Evolutionary conservation across 2,113 vertebrate species (phyloP).

Genomic region (Corythornis madagascariensis): DNA sequence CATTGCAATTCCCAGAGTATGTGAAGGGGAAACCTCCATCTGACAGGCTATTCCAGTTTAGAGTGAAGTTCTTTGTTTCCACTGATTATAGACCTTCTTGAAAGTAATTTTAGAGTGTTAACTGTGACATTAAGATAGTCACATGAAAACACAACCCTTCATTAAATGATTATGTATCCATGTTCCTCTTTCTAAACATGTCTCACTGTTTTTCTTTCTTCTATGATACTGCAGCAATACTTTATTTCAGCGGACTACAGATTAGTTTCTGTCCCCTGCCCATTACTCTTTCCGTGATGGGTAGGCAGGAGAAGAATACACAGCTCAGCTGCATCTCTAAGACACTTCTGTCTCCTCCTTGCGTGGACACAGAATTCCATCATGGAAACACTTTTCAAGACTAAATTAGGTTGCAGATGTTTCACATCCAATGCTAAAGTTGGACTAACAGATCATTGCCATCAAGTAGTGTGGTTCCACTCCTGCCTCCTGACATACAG

Average conservation of each 20-base stretch:
- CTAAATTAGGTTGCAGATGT: neutral
- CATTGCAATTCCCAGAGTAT: neutral
- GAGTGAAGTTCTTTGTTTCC: neutral
- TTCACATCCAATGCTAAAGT: neutral
- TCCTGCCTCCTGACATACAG: neutral
- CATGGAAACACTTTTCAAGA: neutral
- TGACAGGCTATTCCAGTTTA: neutral
- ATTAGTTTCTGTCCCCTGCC: neutral
- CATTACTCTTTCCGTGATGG: neutral
- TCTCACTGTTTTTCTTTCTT: neutral
- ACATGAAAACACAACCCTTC: constrained; percentile 43
- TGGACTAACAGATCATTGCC: neutral
- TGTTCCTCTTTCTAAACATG: constrained; percentile 8
- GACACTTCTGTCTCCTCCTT: neutral
- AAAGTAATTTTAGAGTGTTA: neutral
- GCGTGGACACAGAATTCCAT: neutral
- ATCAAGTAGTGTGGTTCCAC: neutral
- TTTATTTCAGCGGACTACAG: neutral
- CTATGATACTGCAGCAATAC: neutral
- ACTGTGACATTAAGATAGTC: neutral
- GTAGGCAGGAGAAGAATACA: neutral
- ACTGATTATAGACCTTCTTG: neutral
- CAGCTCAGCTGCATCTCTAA: neutral
- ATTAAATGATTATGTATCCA: constrained; percentile 3
- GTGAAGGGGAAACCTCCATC: neutral